phyloP scores from a whole-genome alignment of 1,140 invertebrate genomes.

The Anagrus nilaparvatae region DNA sequence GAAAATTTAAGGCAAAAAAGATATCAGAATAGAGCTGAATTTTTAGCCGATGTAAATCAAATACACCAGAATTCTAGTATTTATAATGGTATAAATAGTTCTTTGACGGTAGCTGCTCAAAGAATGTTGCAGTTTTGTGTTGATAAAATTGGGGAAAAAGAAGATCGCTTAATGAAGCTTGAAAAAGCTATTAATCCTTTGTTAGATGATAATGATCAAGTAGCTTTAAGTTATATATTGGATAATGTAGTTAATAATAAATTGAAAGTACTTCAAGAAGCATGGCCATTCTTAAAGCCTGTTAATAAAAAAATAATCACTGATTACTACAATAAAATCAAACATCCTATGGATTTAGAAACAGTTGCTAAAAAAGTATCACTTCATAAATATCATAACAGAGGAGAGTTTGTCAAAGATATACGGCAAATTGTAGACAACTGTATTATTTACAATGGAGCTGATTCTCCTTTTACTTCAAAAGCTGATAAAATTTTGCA shows the following conservation, averaged over 20 bases:
- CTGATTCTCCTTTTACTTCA: slow-evolving; percentile 73
- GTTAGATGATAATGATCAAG: slow-evolving; percentile 94
- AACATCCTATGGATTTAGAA: slow-evolving; percentile 89
- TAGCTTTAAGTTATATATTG: slow-evolving; percentile 89
- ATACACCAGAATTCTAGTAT: slow-evolving; percentile 90
- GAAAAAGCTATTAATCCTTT: slow-evolving; percentile 98
- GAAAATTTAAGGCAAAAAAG: slow-evolving; percentile 85
- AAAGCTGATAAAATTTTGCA: slow-evolving; percentile 75
- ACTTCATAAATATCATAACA: slow-evolving; percentile 86
- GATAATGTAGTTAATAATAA: slow-evolving; percentile 81
- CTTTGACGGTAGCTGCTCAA: slow-evolving; percentile 74
- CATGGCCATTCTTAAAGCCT: slow-evolving; percentile 90
- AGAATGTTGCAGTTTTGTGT: slow-evolving; percentile 82
- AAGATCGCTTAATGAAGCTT: slow-evolving; percentile 85
- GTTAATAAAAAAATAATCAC: slow-evolving; percentile 91
- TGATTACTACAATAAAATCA: slow-evolving; percentile 90
- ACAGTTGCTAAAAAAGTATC: slow-evolving; percentile 76
- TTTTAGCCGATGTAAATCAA: slow-evolving; percentile 88
- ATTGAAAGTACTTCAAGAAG: slow-evolving; percentile 79
- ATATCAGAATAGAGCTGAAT: slow-evolving; percentile 89
- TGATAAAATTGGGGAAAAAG: slow-evolving; percentile 79
- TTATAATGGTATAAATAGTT: slow-evolving; percentile 85
- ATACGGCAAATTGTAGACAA: slow-evolving; percentile 81
- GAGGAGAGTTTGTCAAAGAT: slow-evolving; percentile 79
- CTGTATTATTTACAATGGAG: slow-evolving; percentile 83